Evolutionary conservation across 2,797 vertebrate genomes (phyloP), one percentile per base, ranked within the genome.

Genomic region (Odontamblyopus rebecca): DNA sequence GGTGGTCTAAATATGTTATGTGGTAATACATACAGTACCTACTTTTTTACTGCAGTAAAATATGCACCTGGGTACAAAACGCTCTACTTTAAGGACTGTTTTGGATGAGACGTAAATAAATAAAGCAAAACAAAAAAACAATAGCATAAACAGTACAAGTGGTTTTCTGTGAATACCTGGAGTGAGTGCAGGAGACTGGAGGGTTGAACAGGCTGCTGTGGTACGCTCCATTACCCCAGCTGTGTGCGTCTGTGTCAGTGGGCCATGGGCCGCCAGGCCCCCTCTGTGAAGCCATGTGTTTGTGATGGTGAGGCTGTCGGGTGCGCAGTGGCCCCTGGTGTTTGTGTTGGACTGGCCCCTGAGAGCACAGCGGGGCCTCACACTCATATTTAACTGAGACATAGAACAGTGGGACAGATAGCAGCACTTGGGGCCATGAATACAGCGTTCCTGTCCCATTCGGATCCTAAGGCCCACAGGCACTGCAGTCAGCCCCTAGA

Each of bases 381-480:
- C 81, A 79, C 87, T 78, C 89, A 85, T 92, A 91, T 93, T 92
- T 92, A 92, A 93, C 92, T 92, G 89, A 93, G 91, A 91, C 87
- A 88, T 93, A 91, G 90, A 90, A 92, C 82, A 91, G 86, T 89
- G 78, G 87, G 92, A 92, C 93, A 93, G 92, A 92, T 90, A 92
- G 90, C 82, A 91, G 79, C 91, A 88, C 92, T 38, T 38, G 11
- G 8, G 41, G 41, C 41, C 11, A 44, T 87, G 79, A 82, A 82
- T 79, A 85, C 75, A 91, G 90, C 79, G 86, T 78, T 69, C 76
- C 61, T 71, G 18, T 53, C 79, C 81, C 84, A 67, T 76, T 84
- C 75, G 35, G 19, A 50, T 84, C 89, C 79, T 9, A 32, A 72
- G 90, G 84, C 69, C 68, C 74, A 70, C 69, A 74, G 50, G 68